Conservation (phyloP, 2,888 invertebrate genomes). For the Pycnomerus fuliginosus region DNA sequence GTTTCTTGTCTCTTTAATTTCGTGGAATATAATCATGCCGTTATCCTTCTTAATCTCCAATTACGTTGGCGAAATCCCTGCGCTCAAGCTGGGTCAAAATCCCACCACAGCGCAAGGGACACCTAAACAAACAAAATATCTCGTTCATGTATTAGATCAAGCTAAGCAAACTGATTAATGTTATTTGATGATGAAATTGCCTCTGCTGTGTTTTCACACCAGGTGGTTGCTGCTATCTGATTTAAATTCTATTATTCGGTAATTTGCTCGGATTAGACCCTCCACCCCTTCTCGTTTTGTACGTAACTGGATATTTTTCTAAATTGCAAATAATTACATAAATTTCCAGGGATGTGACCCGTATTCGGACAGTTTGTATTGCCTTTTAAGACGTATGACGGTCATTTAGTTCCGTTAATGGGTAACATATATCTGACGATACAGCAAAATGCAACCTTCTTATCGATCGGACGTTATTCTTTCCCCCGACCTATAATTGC, state of each 20-base stretch:
- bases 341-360: conserved; percentile 33
- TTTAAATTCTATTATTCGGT: conserved; percentile 22
- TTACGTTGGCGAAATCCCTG: conserved; percentile 40
- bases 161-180: conserved; percentile 45
- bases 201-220: conserved; percentile 22
- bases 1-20: conserved; percentile 17
- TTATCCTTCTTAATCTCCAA: conserved; percentile 42
- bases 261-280: no score
- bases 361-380: conserved; percentile 37
- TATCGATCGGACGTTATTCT: conserved; percentile 16
- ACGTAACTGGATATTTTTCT: no score
- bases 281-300: no score
- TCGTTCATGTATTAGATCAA: conserved; percentile 38
- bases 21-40: conserved; percentile 40
- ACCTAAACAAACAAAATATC: conserved; percentile 27
- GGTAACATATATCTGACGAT: conserved; percentile 20
- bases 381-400: conserved; percentile 36
- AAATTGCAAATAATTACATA: conserved; percentile 32
- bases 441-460: conserved; percentile 17
- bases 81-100: conserved; percentile 7
- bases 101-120: conserved; percentile 6
- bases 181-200: conserved; percentile 46
- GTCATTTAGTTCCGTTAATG: conserved; percentile 32
- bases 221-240: conserved; percentile 15
- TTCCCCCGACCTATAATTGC: conserved; percentile 10